Evolutionary conservation across 2,797 vertebrate species (phyloP), one percentile per base, ranked within the genome.

Genomic region (Cirrhinus mrigala): DNA sequence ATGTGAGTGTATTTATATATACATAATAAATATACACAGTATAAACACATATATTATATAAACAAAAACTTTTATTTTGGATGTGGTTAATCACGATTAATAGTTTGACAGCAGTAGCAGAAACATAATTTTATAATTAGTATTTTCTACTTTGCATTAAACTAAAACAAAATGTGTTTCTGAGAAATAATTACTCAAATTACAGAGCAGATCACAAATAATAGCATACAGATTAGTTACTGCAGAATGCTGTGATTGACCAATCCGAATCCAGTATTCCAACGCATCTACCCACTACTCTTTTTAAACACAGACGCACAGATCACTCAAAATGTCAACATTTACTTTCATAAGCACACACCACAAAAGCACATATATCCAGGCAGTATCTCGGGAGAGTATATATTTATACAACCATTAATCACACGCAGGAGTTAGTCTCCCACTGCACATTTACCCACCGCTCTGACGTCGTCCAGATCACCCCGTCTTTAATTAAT

Each of bases 401-500:
- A 74, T 83, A 85, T 83, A 81, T 90, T 79, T 84, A 81, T 68
- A 8, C 76, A 52, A 69, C 70, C 85, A 90, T 90, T 90, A 89
- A 90, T 89, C 88, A 87, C 86, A 88, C 75, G 11, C 58, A 73
- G 74, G 44, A 88, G 82, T 85, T 83, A 76, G 62, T 80, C 89
- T 87, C 76, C 69, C 64, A 27, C 56, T 79, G 82, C 80, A 83
- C 68, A 70, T 68, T 50, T 87, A 46, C 68, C 75, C 84, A 37
- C 44, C 29, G 71, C 74, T 85, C 88, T 86, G 85, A 87, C 52
- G 82, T 79, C 6, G 80, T 76, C 82, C 66, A 37, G 82, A 87
- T 83, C 66, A 48, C 69, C 86, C 73, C 37, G 66, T 83, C 81
- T 86, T 89, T 90, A 89, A 90, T 89, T 88, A 90, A 89, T 88